phyloP scores from a whole-genome alignment of 1,140 invertebrate species.

The Brachionus rubens region DNA sequence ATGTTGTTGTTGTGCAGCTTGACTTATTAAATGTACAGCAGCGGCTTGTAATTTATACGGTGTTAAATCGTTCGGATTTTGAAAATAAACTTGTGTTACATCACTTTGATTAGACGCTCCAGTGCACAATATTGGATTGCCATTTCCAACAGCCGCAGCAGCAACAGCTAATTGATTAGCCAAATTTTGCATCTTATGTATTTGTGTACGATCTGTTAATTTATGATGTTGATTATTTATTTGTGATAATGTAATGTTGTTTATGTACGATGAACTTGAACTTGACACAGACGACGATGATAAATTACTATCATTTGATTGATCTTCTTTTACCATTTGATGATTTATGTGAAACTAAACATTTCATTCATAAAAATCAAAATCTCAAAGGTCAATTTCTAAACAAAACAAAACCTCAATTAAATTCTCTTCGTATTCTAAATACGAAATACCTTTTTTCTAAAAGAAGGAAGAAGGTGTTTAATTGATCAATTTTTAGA shows the following conservation, averaged over 20 bases:
- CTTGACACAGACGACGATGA: background rate
- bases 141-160: constrained; percentile 2
- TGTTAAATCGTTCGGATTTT: constrained; percentile 9
- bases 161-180: constrained; percentile 18
- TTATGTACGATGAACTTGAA: constrained; percentile 14
- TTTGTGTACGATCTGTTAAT: background rate
- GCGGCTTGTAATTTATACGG: constrained; percentile 42
- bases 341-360: no score
- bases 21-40: constrained; percentile 23
- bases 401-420: no score
- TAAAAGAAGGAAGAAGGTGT: background rate
- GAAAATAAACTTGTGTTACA: constrained; percentile 41
- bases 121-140: background rate
- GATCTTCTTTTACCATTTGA: constrained; percentile 41
- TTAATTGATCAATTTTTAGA: background rate
- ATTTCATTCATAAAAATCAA: no score
- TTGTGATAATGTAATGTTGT: background rate
- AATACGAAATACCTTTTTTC: background rate
- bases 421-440: background rate
- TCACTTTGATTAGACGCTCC: background rate
- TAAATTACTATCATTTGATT: constrained; percentile 44
- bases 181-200: constrained; percentile 10
- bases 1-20: constrained; percentile 11
- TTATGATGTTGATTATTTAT: background rate
- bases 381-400: no score